Conservation (phyloP, 2,888 invertebrate species). For the Drosophila maculinotata region DNA sequence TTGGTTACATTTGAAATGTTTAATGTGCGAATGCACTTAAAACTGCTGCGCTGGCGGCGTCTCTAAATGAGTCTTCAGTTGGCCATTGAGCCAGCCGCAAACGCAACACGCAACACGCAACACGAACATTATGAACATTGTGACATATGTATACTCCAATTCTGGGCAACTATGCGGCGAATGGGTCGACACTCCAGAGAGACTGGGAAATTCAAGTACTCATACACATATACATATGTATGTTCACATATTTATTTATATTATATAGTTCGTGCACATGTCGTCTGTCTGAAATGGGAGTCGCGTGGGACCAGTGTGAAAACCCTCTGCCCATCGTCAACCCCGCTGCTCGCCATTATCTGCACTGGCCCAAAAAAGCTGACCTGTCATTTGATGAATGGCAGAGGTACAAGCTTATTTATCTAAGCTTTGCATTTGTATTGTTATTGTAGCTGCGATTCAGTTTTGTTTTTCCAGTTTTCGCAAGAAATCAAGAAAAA, state of each 20-base stretch:
- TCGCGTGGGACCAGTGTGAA: slow-evolving; percentile 66
- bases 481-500: slow-evolving; percentile 48
- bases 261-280: slow-evolving; percentile 23
- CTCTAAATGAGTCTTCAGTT: slow-evolving; percentile 59
- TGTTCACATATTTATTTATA: background rate
- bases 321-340: background rate
- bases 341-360: slow-evolving; percentile 7
- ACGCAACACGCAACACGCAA: slow-evolving; percentile 12
- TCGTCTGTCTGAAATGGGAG: slow-evolving; percentile 56
- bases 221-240: slow-evolving; percentile 3
- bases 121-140: slow-evolving; percentile 28
- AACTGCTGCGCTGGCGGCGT: slow-evolving; percentile 37
- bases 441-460: slow-evolving; percentile 34
- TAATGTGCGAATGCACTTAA: slow-evolving; percentile 75
- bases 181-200: slow-evolving; percentile 44
- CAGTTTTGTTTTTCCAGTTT: slow-evolving; percentile 52
- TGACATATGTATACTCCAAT: slow-evolving; percentile 34
- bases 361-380: slow-evolving; percentile 36
- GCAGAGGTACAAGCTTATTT: slow-evolving; percentile 44
- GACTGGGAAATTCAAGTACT: slow-evolving; percentile 45
- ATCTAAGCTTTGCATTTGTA: slow-evolving; percentile 49
- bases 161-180: too few relatives aligned
- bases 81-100: slow-evolving; percentile 39
- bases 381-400: slow-evolving; percentile 60
- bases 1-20: slow-evolving; percentile 42